A percentile compares a stretch with the other conserved stretches of the same genome.
These are phyloP conservation scores for Biston stratarius DNA, from an alignment of 2,888 invertebrate species.

Conservation along the genomic window DNA sequence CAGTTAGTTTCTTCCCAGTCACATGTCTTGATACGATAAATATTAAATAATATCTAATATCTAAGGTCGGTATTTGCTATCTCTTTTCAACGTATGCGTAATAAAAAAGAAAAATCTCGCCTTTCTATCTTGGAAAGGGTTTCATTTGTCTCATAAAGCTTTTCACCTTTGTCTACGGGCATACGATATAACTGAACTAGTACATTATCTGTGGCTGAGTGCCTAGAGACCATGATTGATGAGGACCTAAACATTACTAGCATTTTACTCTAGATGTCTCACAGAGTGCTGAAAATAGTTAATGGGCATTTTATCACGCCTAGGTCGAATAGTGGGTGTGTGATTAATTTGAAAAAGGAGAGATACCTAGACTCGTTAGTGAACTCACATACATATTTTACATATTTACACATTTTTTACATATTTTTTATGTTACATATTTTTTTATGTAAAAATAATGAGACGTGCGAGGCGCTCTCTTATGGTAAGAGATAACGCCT, in stretches of 20 bases:
- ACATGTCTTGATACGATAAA: too few species aligned
- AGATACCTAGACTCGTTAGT: background rate
- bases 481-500: too few species aligned
- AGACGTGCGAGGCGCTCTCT: too few species aligned
- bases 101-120: background rate
- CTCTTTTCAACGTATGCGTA: too few species aligned
- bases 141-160: conserved; percentile 15
- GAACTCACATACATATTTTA: too few species aligned
- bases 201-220: conserved; percentile 1
- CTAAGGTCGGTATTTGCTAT: too few species aligned
- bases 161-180: conserved; percentile 6
- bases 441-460: too few species aligned
- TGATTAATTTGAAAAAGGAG: background rate
- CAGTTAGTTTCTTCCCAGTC: too few species aligned
- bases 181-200: background rate
- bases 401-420: too few species aligned
- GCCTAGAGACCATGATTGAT: conserved; percentile 26
- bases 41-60: too few species aligned
- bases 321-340: background rate
- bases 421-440: too few species aligned
- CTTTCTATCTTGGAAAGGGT: background rate
- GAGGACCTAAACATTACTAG: conserved; percentile 13
- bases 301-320: conserved; percentile 15
- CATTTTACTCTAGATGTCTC: conserved; percentile 17
- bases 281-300: conserved; percentile 22